phyloP scores from a whole-genome alignment of 2,888 invertebrate species.

The Yponomeuta sedellus region DNA sequence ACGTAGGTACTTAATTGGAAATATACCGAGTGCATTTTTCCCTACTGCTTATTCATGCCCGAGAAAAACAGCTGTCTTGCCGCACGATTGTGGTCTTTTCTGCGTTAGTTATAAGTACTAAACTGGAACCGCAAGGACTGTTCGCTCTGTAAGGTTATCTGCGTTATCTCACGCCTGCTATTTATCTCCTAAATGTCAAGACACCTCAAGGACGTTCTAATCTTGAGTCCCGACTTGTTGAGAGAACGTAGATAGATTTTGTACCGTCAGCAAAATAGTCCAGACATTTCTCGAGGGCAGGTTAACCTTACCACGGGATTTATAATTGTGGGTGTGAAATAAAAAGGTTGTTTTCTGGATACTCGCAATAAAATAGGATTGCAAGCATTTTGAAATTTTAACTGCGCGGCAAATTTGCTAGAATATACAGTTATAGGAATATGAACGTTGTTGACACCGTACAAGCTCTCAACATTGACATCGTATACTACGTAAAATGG shows the following conservation, averaged over 20 bases:
- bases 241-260: not conserved
- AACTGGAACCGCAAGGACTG: not conserved
- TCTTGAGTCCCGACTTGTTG: not conserved
- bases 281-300: too few relatives aligned
- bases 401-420: too few relatives aligned
- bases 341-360: too few relatives aligned
- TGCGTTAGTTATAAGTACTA: not conserved
- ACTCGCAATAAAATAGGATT: too few relatives aligned
- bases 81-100: not conserved
- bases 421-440: too few relatives aligned
- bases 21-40: not conserved
- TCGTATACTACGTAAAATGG: too few relatives aligned
- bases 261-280: not conserved
- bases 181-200: constrained; percentile 40
- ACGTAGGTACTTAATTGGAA: not conserved
- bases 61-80: not conserved
- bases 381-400: too few relatives aligned
- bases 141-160: not conserved
- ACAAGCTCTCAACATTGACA: too few relatives aligned
- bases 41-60: not conserved
- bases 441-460: too few relatives aligned
- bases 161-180: constrained; percentile 12
- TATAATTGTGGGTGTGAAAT: too few relatives aligned
- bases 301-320: too few relatives aligned
- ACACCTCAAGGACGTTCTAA: constrained; percentile 43